Base-by-base conservation (phyloP, 2,113 vertebrate genomes). In the Xiphorhynchus elegans region DNA sequence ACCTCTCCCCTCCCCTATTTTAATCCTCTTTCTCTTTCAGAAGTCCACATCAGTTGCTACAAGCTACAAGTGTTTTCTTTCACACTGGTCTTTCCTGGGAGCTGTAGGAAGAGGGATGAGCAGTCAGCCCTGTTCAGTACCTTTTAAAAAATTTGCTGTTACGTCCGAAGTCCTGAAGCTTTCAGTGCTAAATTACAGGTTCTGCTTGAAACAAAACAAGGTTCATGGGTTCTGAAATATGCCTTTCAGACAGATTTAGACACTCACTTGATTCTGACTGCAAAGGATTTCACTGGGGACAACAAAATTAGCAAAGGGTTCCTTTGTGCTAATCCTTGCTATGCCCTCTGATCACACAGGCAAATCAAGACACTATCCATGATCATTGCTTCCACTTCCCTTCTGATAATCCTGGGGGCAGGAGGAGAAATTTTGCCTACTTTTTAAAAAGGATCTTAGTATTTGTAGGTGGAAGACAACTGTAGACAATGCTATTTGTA, bases 1-100 rank as follows among this genome's bases (percentile, higher is more conserved):
- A 85, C 73, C 96, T 88, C 64, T 94, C 91, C n/a, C 87, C 87
- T 87, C 40, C 82, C 55, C 84, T 75, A 33, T 92, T 94, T 72
- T 92, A 97, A 95, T 95, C 80, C 89, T 58, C 86, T 95, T 70
- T 68, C 78, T 50, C 62, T 70, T 85, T 94, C 90, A 95, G 83
- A 96, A 96, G 53, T 69, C 52, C 69, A 87, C 79, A 82, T 76
- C 79, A 80, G 44, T 62, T 96, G 77, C 89, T 87, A 75, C 46
- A 82, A 83, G 63, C 14, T n/a, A 21, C 50, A 9, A 58, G 53
- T 46, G 63, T 87, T 85, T 67, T 52, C 26, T 93, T 94, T 86
- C 67, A 67, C n/a, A 15, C 1, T 87, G 70, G 11, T 49, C 46
- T 83, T 77, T 88, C 68, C 60, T 29, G 7, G 60, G 59, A 79